Evolutionary conservation across 2,797 vertebrate species (phyloP), one percentile per base, ranked within the genome.

Genomic region (Liasis olivaceus): DNA sequence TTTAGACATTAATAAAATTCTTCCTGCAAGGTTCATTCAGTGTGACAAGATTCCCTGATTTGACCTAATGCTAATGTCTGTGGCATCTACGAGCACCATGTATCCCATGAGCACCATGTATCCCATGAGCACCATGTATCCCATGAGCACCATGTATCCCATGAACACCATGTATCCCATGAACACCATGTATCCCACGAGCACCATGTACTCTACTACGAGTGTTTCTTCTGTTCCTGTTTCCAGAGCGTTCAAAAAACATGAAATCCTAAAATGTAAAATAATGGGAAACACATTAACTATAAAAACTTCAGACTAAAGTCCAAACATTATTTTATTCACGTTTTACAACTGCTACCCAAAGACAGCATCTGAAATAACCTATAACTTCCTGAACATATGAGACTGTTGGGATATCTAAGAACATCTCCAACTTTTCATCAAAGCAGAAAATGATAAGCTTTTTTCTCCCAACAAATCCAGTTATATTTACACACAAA

Each of bases 261-360:
- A 97, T 97, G 92, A 97, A 97, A 88, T 97, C 97, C 97, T 97
- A 59, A 69, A 94, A 91, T 12, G 89, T 93, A 87, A 54, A 91
- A 89, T 22, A 64, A 88, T 64, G 54, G 56, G 86, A 81, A 58
- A 72, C 13, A 31, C 5, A 54, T 81, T 56, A 17, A 77, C 58
- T 54, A 47, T 2, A 60, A 11, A 12, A 90, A 85, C 26, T 13
- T 22, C 6, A 66, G 17, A 24, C 15, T 87, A 47, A 87, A 77
- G 77, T 24, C 3, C 85, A 60, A 17, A 47, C 81, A 88, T 42
- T 20, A 42, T 5, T 51, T 54, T 20, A 17, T 59, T 87, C 22
- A 69, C 69, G n/a, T 87, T 9, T 77, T 42, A 69, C 13, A 86
- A 28, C 24, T 24, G 58, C 58, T 62, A 88, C 2, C 9, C 24